Base-by-base conservation (phyloP, 2,888 invertebrate species). In the Eristalis intricaria region DNA sequence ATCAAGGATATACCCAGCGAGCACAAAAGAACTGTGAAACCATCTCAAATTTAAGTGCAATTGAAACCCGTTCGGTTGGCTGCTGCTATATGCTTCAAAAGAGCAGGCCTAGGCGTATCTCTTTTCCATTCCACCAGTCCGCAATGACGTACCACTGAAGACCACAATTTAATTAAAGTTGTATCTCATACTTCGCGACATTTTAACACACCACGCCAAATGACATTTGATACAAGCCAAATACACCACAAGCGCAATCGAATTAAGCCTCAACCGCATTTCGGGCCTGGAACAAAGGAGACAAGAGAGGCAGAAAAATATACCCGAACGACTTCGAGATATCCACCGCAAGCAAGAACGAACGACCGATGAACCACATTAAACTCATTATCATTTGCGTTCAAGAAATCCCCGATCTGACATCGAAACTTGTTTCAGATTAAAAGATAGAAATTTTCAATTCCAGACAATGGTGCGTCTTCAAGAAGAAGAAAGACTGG, bases 371-470 rank as follows among this genome's bases (percentile, higher is more conserved):
- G 19, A 50, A 38, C 23, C 19, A 26, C 38, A 40, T 81, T 38
- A 63, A 40, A 35, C 60, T 76, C 60, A 76, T 82, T 76, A 70
- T 75, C 75, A 70, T 64, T n/a, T 50, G 19, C 8, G 50, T 65
- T 32, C 7, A 61, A 68, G 50, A 68, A 56, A 65, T 40, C 66
- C 38, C n/a, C 0, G 19, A 15, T 43, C 43, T 15, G 43, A n/a
- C 7, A n/a, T n/a, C 19, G 50, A 77, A 76, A 71, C 76, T 43
- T 63, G 83, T 77, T 83, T 77, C 23, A 10, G 70, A 43, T 50
- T 65, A 22, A 32, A 71, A 19, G 19, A 43, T 26, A 77, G 71
- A 82, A 71, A 66, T 64, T 71, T 66, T 40, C 15, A 40, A n/a
- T 50, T 38, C 13, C 10, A 38, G 8, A 38, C 38, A 38, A 38